Evolutionary conservation across 2,797 vertebrate species (phyloP), one percentile per base, ranked within the genome.

Genomic region (Mormyrus proboscirostris): DNA sequence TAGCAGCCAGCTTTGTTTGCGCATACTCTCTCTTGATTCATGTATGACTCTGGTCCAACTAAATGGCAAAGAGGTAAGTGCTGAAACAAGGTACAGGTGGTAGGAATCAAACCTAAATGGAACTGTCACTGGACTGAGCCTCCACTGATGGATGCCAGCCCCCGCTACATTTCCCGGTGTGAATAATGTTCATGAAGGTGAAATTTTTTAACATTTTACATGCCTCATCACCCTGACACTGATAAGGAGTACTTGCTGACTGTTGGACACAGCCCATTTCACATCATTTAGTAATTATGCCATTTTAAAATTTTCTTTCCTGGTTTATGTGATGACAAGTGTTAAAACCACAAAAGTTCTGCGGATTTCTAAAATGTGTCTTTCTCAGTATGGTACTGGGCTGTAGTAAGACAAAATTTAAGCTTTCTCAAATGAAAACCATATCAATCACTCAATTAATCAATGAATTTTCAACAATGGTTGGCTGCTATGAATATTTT

Each of bases 251-350:
- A 87, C 51, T 59, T 87, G 41, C n/a, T 8, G 29, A 38, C 51
- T 87, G 29, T 41, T 87, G 59, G 53, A 87, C 85, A 87, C 85
- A 57, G 53, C 12, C 85, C 50, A 57, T 87, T 87, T 59, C 85
- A 57, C 85, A 38, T 59, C 51, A 87, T 87, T 87, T 87, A 38
- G 53, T 87, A 87, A 87, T 87, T 87, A 57, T 59, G 53, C 25
- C 53, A 44, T 22, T 86, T 53, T 1, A 19, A 57, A 57, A 57
- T 87, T 59, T 87, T 86, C 85, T 86, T 55, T 87, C 51, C 85
- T 57, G 25, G 85, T 87, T 53, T 38, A 87, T 59, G 53, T 87
- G 33, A 87, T 57, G 47, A 29, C 47, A 53, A 55, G 53, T 57
- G 53, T 14, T 25, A 87, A 76, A 38, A 76, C 65, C 50, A n/a